phyloP scores from a whole-genome alignment of 2,888 invertebrate species.

The Erebia palarica region DNA sequence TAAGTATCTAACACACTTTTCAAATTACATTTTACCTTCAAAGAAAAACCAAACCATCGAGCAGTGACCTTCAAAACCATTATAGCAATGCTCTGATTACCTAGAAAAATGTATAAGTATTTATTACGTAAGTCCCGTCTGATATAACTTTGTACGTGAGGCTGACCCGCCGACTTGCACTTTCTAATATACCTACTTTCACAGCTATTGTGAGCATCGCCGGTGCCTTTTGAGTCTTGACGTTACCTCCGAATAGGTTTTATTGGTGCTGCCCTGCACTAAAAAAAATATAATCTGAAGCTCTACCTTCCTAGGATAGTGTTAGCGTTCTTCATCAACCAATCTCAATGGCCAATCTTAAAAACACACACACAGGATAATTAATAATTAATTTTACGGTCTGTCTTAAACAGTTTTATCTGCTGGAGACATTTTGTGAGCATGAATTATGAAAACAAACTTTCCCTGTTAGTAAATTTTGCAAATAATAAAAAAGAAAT shows the following conservation, averaged over 20 bases:
- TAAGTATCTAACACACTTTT: too few species aligned
- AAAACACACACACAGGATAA: too few species aligned
- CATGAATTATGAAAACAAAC: too few species aligned
- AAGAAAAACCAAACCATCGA: neutral
- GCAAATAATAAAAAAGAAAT: too few species aligned
- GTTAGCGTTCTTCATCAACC: too few species aligned
- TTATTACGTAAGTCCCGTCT: slow-evolving; percentile 74
- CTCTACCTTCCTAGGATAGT: too few species aligned
- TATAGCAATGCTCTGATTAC: slow-evolving; percentile 71
- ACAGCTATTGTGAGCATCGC: slow-evolving; percentile 67
- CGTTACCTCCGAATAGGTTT: slow-evolving; percentile 58
- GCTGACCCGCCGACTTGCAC: slow-evolving; percentile 67
- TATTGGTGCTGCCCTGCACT: neutral
- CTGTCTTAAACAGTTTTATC: too few species aligned
- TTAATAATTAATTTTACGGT: too few species aligned
- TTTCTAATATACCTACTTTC: slow-evolving; percentile 81
- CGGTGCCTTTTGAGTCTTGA: slow-evolving; percentile 49
- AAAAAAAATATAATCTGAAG: too few species aligned
- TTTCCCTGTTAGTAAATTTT: too few species aligned
- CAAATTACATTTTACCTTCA: neutral
- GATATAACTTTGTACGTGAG: slow-evolving; percentile 78
- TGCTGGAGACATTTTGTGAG: too few species aligned
- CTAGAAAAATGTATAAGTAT: slow-evolving; percentile 61
- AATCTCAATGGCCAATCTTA: too few species aligned
- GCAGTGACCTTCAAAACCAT: slow-evolving; percentile 43